Evolutionary conservation across 2,888 invertebrate genomes (phyloP), one percentile per base, ranked within the genome.

Genomic region (Epirrhoe tristata): DNA sequence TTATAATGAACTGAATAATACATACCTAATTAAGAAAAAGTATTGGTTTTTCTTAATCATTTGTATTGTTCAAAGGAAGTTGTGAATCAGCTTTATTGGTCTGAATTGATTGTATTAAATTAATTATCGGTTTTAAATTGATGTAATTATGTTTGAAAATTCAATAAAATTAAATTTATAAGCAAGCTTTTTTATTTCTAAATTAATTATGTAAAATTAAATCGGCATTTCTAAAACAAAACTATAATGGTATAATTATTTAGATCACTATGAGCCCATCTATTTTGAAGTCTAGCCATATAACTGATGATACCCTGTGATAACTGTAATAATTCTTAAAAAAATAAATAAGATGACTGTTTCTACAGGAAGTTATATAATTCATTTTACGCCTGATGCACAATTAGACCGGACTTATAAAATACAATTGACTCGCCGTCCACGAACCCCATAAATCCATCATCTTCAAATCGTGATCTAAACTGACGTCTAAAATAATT

Each of bases 1-100:
- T 57, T 69, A 58, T 74, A 74, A 74, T 74, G 65, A 64, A 63
- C 58, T 69, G 74, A 71, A 73, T 74, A 71, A 74, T 73, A 67
- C 70, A 74, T 70, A 71, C 0, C 57, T 71, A 70, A 73, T 74
- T 73, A 73, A 70, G 66, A 60, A 52, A 57, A 55, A 66, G 53
- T 69, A 71, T 71, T 66, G 67, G 63, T 71, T 57, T 69, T 32
- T 68, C 55, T 56, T 67, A 71, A 70, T 67, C 65, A 71, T 70
- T 72, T 70, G 73, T 74, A 67, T 73, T 74, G 73, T 70, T 50
- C 0, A 48, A 36, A 63, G 63, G 67, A 67, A 63, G 67, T 55
- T 56, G 59, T 67, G 59, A 58, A 63, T 67, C 66, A 67, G 58
- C 53, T 67, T 63, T 59, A 63, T 63, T 67, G 56, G 59, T 5